A percentile compares a stretch with the other conserved stretches of the same genome.
Conservation (phyloP, 2,113 vertebrate genomes). For the Elephantulus edwardii region DNA sequence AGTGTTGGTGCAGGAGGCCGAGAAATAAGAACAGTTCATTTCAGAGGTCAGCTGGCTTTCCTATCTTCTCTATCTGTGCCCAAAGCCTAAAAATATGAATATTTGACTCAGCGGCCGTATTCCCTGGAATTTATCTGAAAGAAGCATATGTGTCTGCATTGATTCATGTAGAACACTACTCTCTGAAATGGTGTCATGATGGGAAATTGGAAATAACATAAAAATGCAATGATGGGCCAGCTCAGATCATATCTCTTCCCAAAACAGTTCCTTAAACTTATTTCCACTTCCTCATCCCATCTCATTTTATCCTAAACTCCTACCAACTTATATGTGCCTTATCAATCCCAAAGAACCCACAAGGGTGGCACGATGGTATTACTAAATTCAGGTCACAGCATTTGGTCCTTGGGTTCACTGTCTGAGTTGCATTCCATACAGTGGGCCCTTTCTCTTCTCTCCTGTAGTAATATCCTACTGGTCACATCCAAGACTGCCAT, state of each 20-base stretch:
- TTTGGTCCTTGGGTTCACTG: neutral
- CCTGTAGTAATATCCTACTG: neutral
- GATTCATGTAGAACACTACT: neutral
- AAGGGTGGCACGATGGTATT: neutral
- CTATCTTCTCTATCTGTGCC: neutral
- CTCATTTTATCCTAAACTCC: neutral
- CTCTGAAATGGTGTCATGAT: conserved; percentile 52
- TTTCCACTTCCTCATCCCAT: neutral
- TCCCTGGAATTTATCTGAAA: conserved; percentile 46
- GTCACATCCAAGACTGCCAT: neutral
- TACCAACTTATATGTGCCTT: neutral
- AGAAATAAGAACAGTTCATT: neutral
- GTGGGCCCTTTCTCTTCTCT: neutral
- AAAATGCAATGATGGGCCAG: conserved; percentile 25
- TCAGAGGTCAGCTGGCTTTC: neutral
- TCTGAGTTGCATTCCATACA: neutral
- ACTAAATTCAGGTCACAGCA: neutral
- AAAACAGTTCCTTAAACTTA: neutral
- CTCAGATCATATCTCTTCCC: conserved; percentile 38
- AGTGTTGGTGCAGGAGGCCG: neutral
- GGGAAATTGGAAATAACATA: conserved; percentile 55
- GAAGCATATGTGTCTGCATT: neutral
- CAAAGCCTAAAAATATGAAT: conserved; percentile 22
- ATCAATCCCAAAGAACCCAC: neutral
- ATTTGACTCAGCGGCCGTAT: conserved; percentile 24